These are phyloP conservation scores for Rhinogobius similis DNA, from an alignment of 2,113 vertebrate genomes.

Conservation along the genomic window DNA sequence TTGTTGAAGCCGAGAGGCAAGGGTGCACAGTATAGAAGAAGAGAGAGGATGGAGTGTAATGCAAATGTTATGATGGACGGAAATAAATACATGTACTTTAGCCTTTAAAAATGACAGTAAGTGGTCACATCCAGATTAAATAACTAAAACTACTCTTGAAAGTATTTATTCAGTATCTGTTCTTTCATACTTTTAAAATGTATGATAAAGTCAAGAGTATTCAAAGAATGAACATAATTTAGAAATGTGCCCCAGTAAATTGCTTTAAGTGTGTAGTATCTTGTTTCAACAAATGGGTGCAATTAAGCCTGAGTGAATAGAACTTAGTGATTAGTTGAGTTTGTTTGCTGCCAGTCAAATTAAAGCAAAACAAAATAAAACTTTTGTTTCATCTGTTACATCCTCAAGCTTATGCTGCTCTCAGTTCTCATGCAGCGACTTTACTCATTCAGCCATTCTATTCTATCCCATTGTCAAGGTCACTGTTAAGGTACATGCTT, in stretches of 20 bases:
- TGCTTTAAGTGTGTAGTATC: neutral
- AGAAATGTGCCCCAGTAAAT: conserved; percentile 1
- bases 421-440: neutral
- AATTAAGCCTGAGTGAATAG: neutral
- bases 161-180: neutral
- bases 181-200: too few relatives aligned
- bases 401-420: neutral
- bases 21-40: conserved; percentile 46
- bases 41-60: conserved; percentile 39
- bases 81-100: neutral
- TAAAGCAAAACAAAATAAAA: neutral
- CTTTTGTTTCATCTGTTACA: neutral
- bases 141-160: neutral
- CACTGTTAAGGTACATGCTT: conserved; percentile 21
- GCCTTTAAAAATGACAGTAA: neutral
- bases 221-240: neutral
- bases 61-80: conserved; percentile 18
- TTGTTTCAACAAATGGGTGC: neutral
- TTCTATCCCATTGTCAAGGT: conserved; percentile 22
- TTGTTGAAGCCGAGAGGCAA: conserved; percentile 59
- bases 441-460: neutral
- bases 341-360: conserved; percentile 5
- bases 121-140: neutral
- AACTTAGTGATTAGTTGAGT: conserved; percentile 1
- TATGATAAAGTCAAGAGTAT: neutral